Evolutionary conservation across 2,888 invertebrate species (phyloP), one percentile per base, ranked within the genome.

Genomic region (Parapristionchus giblindavisi): DNA sequence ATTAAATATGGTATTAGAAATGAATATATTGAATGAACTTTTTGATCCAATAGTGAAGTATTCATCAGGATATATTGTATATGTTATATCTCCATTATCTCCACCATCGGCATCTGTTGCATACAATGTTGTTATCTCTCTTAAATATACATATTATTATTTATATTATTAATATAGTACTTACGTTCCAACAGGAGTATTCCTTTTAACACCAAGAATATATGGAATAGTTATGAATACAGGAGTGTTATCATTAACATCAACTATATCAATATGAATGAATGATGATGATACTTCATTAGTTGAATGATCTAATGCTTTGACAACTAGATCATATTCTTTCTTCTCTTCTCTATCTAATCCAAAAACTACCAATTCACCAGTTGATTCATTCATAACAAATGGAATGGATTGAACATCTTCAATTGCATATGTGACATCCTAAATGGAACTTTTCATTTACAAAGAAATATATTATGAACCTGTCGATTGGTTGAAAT

Each of bases 161-260:
- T 14, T 61, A 6, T 8, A 6, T 34, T 14, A 17, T 11, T 27
- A 27, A 54, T 32, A 36, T 8, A 17, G 5, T 0, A 52, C 70
- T 51, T 17, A 70, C 70, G 70, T 51, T 70, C 70, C 70, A 24
- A 70, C 38, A 27, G 29, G 14, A 8, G 27, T 14, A 36, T 54
- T 34, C 24, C 54, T 70, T 70, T 54, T 51, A 3, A 70, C 52
- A 36, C 70, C 70, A 17, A 70, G 29, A 8, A 70, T 54, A 11
- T 32, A 36, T 36, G 70, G 70, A 36, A 70, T 36, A 21, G 52
- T 34, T 70, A 27, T 36, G 36, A 70, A 54, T 21, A 38, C 6
- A n/a, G 70, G 70, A 2, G 36, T 34, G 36, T 70, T 70, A 24
- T 70, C 70, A 54, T 70, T 70, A n/a, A 70, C 54, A 40, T 70